Evolutionary conservation across 2,888 invertebrate species (phyloP).

Genomic region (Physocephala rufipes): DNA sequence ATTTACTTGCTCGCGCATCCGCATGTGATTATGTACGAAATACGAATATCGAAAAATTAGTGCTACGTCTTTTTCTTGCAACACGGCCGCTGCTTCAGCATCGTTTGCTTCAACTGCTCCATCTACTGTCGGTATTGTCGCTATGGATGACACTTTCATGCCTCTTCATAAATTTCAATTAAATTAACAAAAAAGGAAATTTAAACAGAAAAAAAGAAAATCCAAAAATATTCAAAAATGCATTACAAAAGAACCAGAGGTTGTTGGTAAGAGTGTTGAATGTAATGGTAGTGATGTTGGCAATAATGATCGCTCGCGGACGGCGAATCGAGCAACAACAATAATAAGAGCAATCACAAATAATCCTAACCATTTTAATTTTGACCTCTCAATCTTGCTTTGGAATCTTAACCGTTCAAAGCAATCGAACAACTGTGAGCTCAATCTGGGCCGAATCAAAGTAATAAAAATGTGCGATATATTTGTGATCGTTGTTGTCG

Average conservation of each 20-base stretch:
- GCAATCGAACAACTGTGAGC: not conserved
- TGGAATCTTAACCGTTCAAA: not conserved
- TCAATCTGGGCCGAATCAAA: not conserved
- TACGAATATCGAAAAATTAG: not conserved
- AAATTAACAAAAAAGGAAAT: conserved; percentile 50
- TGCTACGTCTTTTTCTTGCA: not conserved
- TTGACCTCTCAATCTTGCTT: conserved; percentile 57
- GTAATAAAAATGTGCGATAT: too few species aligned
- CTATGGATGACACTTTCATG: conserved; percentile 34
- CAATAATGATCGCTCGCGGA: conserved; percentile 7
- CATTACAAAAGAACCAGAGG: too few species aligned
- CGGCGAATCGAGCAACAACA: conserved; percentile 12
- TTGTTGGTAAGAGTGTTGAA: too few species aligned
- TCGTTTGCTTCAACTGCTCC: not conserved
- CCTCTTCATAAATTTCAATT: conserved; percentile 60
- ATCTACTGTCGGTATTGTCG: not conserved
- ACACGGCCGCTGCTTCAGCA: not conserved
- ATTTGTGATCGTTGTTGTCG: not conserved
- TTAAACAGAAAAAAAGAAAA: conserved; percentile 50
- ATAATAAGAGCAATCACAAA: conserved; percentile 44
- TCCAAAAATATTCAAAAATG: conserved; percentile 54
- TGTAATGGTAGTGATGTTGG: not conserved
- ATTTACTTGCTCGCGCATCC: conserved; percentile 12
- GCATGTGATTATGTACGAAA: not conserved
- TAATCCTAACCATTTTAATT: conserved; percentile 57